Percentiles rank a stretch among this genome's conserved stretches.
These are phyloP conservation scores for Gadus chalcogrammus DNA, from an alignment of 2,113 vertebrate species.

Conservation along the genomic window DNA sequence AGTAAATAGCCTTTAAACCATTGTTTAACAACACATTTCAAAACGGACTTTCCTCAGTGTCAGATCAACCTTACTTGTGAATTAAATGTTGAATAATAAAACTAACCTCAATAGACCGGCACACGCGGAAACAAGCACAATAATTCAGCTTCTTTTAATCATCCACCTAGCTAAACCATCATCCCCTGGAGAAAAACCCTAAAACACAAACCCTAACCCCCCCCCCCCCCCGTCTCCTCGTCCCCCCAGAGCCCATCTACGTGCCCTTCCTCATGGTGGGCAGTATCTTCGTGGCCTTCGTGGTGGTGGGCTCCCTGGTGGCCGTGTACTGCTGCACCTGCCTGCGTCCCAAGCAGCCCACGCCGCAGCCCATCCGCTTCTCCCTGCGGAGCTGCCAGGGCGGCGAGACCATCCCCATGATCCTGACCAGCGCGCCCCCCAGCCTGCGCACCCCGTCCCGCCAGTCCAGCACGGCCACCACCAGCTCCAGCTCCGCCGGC, in stretches of 20 bases:
- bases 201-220: neutral
- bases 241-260: conserved; percentile 86
- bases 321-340: conserved; percentile 97
- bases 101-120: no score
- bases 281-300: conserved; percentile 94
- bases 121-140: no score
- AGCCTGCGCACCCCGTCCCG: conserved; percentile 85
- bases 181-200: no score
- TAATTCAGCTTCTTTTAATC: no score
- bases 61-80: no score
- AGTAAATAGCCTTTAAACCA: no score
- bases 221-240: conserved; percentile 25
- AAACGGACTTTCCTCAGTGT: no score
- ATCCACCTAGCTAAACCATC: no score
- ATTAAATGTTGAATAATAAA: no score
- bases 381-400: conserved; percentile 90
- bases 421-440: conserved; percentile 80
- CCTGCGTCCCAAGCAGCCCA: conserved; percentile 88
- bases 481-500: conserved; percentile 85
- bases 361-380: conserved; percentile 88
- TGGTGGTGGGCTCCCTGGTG: conserved; percentile 90
- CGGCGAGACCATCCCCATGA: conserved; percentile 97
- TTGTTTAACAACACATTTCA: no score
- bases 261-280: conserved; percentile 96
- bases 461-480: conserved; percentile 91